Evolutionary conservation across 2,113 vertebrate genomes (phyloP).

Genomic region (Nansenia antarctica): DNA sequence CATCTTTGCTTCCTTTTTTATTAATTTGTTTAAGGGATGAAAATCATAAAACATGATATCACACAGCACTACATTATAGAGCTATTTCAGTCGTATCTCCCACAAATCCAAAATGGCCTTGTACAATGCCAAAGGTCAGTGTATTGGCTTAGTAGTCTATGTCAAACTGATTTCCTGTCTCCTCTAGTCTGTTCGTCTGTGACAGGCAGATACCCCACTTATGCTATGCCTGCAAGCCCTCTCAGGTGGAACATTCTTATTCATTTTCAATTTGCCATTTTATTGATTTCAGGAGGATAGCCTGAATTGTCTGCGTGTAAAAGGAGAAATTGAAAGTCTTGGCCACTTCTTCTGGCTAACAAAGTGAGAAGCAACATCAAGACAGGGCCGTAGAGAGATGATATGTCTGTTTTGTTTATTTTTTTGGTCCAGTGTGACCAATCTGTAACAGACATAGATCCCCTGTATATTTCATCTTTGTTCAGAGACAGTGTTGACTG

Average conservation of each 20-base stretch:
- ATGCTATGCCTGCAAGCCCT: slow-evolving; percentile 9
- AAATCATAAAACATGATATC: too few species aligned
- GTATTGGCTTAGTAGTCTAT: not conserved
- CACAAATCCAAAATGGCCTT: too few species aligned
- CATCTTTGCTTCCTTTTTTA: too few species aligned
- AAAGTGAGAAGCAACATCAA: slow-evolving; percentile 30
- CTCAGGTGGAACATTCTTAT: slow-evolving; percentile 46
- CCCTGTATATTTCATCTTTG: slow-evolving; percentile 33
- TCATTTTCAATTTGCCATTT: slow-evolving; percentile 58
- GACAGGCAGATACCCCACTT: slow-evolving; percentile 35
- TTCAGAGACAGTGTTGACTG: slow-evolving; percentile 38
- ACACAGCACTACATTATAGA: too few species aligned
- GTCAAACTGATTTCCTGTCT: slow-evolving; percentile 23
- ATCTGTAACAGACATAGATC: slow-evolving; percentile 32
- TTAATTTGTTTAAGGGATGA: too few species aligned
- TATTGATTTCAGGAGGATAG: slow-evolving; percentile 41
- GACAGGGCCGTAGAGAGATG: slow-evolving; percentile 16
- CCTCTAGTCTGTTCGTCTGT: slow-evolving; percentile 15
- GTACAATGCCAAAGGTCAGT: not conserved
- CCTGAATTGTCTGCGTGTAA: slow-evolving; percentile 47
- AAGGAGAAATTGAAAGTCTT: not conserved
- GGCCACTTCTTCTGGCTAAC: slow-evolving; percentile 23
- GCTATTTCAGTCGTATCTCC: too few species aligned
- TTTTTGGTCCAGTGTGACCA: slow-evolving; percentile 39
- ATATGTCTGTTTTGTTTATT: slow-evolving; percentile 27